A percentile compares a stretch with the other conserved stretches of the same genome.
phyloP scores from a whole-genome alignment of 2,888 invertebrate species.

The Scelioninae gen. 1 region DNA sequence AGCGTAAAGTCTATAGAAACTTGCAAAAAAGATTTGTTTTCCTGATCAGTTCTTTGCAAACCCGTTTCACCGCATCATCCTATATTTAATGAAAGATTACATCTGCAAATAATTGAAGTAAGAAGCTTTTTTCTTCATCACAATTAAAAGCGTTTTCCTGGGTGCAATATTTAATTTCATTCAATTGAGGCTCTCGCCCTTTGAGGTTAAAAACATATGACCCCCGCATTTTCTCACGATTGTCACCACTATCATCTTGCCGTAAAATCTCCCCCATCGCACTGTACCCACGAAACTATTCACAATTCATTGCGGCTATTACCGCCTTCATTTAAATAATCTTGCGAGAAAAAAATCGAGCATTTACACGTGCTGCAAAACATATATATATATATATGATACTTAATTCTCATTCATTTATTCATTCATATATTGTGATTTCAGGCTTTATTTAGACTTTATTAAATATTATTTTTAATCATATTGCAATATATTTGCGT shows the following conservation, averaged over 20 bases:
- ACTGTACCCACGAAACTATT: slow-evolving; percentile 45
- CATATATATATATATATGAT: not conserved
- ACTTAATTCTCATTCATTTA: not conserved
- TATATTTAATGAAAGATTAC: slow-evolving; percentile 17
- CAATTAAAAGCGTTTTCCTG: slow-evolving; percentile 31
- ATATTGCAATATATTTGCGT: too few relatives aligned
- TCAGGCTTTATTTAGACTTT: not conserved
- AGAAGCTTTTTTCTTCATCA: slow-evolving; percentile 12
- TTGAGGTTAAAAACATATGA: slow-evolving; percentile 54
- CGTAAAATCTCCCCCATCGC: slow-evolving; percentile 44
- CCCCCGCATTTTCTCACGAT: slow-evolving; percentile 63
- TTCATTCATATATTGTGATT: not conserved
- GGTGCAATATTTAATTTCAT: slow-evolving; percentile 50
- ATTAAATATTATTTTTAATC: too few relatives aligned
- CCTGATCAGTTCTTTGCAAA: too few relatives aligned
- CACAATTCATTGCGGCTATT: slow-evolving; percentile 44
- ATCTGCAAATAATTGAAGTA: slow-evolving; percentile 42
- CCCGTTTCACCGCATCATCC: not conserved
- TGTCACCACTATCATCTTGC: slow-evolving; percentile 49
- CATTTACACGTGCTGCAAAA: not conserved
- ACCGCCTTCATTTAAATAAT: slow-evolving; percentile 40
- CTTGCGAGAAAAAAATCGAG: slow-evolving; percentile 11
- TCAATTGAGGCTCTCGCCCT: slow-evolving; percentile 52
- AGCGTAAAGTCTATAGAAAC: too few relatives aligned
- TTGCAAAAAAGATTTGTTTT: too few relatives aligned